Evolutionary conservation across 2,797 vertebrate species (phyloP).

Genomic region (Phataginus tricuspis): DNA sequence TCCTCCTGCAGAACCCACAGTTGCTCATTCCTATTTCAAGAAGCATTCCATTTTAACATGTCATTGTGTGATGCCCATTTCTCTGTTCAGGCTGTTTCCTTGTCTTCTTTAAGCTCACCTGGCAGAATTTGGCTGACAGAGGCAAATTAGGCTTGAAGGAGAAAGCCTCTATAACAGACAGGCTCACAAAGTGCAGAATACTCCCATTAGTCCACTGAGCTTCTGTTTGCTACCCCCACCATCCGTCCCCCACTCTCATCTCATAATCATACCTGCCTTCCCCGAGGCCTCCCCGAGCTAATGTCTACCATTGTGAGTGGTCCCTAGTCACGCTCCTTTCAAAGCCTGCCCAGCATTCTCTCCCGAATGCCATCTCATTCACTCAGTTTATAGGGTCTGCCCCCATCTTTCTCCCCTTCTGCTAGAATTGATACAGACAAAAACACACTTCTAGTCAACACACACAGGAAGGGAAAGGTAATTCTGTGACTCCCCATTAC

Average conservation of each 20-base stretch:
- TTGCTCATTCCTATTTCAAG: not conserved
- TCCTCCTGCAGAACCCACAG: not conserved
- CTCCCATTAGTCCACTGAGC: not conserved
- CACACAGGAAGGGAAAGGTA: not conserved
- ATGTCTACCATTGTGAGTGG: rapidly evolving
- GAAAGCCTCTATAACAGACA: not conserved
- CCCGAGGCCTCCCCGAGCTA: not conserved
- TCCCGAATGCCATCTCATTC: not conserved
- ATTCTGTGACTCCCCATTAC: not conserved
- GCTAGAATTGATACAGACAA: not conserved
- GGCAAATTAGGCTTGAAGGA: slow-evolving; percentile 1
- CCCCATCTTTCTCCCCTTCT: not conserved
- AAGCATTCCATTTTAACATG: not conserved
- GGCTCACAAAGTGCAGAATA: not conserved
- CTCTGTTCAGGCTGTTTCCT: not conserved
- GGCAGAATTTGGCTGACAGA: not conserved
- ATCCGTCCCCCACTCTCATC: not conserved
- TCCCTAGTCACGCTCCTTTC: not conserved
- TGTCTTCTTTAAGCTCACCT: not conserved
- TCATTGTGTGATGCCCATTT: not conserved
- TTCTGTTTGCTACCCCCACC: not conserved
- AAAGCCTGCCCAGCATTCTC: not conserved
- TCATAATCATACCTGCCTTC: not conserved
- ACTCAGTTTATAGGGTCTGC: not conserved
- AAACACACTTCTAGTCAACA: not conserved